phyloP scores from a whole-genome alignment of 2,113 vertebrate genomes.

The Menidia beryllina region DNA sequence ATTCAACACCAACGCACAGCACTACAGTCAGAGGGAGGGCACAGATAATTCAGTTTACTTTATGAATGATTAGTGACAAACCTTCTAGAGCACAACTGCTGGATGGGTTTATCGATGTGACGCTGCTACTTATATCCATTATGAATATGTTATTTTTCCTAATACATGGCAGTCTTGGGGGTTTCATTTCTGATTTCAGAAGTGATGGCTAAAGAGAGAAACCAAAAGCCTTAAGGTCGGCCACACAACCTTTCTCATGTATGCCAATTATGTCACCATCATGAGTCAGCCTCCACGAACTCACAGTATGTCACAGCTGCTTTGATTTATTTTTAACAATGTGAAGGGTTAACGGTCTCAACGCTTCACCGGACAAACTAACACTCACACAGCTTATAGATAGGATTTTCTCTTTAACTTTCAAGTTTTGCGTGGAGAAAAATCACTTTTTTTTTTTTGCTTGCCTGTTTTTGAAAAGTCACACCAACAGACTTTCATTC shows the following conservation, averaged over 20 bases:
- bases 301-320: slow-evolving; percentile 67
- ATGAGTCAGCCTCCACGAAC: slow-evolving; percentile 68
- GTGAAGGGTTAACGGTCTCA: slow-evolving; percentile 42
- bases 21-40: slow-evolving; percentile 34
- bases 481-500: slow-evolving; percentile 39
- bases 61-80: slow-evolving; percentile 45
- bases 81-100: slow-evolving; percentile 53
- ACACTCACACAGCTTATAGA: slow-evolving; percentile 30
- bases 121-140: slow-evolving; percentile 70
- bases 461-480: slow-evolving; percentile 23
- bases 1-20: slow-evolving; percentile 57
- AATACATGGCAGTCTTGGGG: slow-evolving; percentile 17
- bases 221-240: slow-evolving; percentile 75
- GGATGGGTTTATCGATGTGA: slow-evolving; percentile 40
- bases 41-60: slow-evolving; percentile 13
- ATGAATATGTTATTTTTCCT: slow-evolving; percentile 59
- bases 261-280: slow-evolving; percentile 66
- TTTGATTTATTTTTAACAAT: slow-evolving; percentile 70
- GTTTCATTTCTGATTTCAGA: slow-evolving; percentile 18
- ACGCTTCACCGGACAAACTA: slow-evolving; percentile 34
- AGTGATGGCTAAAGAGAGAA: slow-evolving; percentile 58
- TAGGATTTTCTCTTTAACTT: slow-evolving; percentile 11
- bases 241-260: slow-evolving; percentile 55
- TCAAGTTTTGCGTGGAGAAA: slow-evolving; percentile 16
- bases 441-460: slow-evolving; percentile 7